Conservation (phyloP, 2,113 vertebrate species). For the Syrmaticus mikado region DNA sequence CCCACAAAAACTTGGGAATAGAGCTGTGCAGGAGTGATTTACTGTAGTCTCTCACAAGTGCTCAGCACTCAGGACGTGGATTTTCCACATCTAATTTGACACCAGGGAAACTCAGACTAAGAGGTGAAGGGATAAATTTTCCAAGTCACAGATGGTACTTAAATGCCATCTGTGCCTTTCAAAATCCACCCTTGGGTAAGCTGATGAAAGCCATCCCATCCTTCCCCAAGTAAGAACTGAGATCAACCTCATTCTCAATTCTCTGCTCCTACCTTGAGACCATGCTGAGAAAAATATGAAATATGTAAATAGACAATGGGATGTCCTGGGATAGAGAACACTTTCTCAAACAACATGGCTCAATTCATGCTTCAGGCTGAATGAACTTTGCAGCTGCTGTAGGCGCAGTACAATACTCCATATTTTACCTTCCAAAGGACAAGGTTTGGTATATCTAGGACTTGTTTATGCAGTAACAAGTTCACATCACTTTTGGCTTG, state of each 20-base stretch:
- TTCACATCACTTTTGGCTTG: neutral
- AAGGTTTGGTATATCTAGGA: neutral
- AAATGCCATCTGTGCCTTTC: neutral
- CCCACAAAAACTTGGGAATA: neutral
- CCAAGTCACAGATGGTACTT: neutral
- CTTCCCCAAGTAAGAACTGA: neutral
- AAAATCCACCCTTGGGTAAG: neutral
- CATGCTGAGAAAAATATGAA: neutral
- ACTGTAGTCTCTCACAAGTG: neutral
- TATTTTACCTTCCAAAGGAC: neutral
- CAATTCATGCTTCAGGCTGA: neutral
- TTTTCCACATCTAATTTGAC: neutral
- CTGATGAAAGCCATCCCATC: neutral
- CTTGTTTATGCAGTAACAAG: neutral
- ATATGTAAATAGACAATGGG: neutral
- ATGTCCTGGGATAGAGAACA: neutral
- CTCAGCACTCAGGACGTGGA: neutral
- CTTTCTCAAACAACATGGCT: neutral
- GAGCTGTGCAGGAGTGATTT: neutral
- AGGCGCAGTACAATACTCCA: neutral
- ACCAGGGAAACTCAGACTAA: neutral
- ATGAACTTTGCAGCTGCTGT: neutral
- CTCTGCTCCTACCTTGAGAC: neutral
- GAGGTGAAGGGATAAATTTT: neutral
- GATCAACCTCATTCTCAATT: neutral